Evolutionary conservation across 2,797 vertebrate genomes (phyloP).

Genomic region (Catamblyrhynchus diadema): DNA sequence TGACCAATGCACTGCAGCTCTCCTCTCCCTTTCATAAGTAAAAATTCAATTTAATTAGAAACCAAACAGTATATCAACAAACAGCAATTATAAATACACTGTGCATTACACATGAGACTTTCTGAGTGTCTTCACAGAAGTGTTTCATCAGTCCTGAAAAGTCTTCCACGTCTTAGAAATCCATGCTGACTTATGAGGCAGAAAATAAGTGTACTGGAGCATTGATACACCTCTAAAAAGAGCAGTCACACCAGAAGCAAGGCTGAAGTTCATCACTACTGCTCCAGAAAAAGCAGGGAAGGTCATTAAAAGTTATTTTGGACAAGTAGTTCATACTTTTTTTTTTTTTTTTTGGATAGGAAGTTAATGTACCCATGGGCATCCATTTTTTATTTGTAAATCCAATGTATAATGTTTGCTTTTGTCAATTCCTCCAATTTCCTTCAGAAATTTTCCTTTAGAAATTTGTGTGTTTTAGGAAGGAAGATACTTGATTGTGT

Average conservation of each 20-base stretch:
- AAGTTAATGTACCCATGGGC: background rate
- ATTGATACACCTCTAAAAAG: background rate
- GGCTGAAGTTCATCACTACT: background rate
- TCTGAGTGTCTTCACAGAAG: background rate
- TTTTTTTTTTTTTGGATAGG: background rate
- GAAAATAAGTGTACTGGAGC: background rate
- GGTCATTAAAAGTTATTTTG: background rate
- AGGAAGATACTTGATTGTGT: background rate
- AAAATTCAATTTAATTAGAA: background rate
- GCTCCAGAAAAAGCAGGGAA: background rate
- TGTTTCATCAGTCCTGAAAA: background rate
- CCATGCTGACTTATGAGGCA: background rate
- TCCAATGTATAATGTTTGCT: background rate
- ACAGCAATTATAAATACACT: background rate
- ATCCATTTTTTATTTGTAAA: background rate
- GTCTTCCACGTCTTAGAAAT: background rate
- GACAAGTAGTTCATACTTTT: background rate
- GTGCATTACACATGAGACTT: background rate
- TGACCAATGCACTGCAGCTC: background rate
- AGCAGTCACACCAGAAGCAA: background rate
- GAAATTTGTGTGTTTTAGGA: background rate
- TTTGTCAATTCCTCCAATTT: background rate
- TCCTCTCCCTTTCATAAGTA: background rate
- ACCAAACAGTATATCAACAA: background rate
- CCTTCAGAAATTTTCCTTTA: background rate